Evolutionary conservation across 2,113 vertebrate species (phyloP).

Genomic region (Hippocampus mohnikei): DNA sequence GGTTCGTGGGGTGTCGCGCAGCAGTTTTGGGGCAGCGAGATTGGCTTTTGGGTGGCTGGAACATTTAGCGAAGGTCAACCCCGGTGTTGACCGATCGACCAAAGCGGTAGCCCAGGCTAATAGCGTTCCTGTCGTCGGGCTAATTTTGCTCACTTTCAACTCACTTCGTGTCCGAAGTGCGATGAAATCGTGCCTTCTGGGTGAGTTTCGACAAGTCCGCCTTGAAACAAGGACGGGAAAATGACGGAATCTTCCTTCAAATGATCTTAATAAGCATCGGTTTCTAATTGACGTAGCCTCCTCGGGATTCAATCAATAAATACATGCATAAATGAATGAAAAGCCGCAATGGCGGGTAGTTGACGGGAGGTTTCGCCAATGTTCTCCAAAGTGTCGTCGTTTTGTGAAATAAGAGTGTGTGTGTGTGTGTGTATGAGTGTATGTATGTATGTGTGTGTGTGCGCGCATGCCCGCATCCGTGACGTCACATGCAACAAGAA

Average conservation of each 20-base stretch:
- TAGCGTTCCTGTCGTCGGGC: neutral
- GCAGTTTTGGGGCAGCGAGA: neutral
- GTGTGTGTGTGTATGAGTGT: neutral
- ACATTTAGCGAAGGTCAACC: conserved; percentile 6
- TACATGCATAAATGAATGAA: too few relatives aligned
- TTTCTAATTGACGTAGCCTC: neutral
- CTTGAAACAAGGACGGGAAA: neutral
- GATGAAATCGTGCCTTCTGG: neutral
- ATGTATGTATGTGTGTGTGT: neutral
- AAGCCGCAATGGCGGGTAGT: neutral
- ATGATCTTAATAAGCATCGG: neutral
- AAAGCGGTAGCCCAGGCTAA: neutral
- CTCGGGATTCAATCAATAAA: neutral
- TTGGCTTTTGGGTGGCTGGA: neutral
- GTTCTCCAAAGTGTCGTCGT: neutral
- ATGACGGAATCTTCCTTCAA: neutral
- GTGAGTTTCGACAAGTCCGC: neutral
- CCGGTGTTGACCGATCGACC: neutral
- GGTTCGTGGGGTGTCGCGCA: neutral
- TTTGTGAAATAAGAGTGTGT: neutral
- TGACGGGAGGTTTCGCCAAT: neutral
- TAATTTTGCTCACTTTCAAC: neutral
- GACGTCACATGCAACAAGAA: conserved; percentile 9
- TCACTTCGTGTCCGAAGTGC: neutral
- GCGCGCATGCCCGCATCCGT: conserved; percentile 8